phyloP scores from a whole-genome alignment of 2,888 invertebrate species.

The Cataglyphis livida region DNA sequence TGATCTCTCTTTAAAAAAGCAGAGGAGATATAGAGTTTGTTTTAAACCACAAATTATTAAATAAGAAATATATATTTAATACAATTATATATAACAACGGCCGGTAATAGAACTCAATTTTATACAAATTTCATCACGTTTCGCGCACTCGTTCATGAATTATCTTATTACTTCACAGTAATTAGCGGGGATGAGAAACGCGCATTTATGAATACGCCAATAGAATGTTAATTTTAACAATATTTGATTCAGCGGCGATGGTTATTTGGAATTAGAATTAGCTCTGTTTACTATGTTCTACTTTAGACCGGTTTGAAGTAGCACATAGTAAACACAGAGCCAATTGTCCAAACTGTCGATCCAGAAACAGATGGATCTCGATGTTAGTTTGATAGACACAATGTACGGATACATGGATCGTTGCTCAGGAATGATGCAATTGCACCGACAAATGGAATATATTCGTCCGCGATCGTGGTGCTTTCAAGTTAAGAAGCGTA shows the following conservation, averaged over 20 bases:
- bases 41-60: not conserved
- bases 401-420: constrained; percentile 80
- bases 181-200: constrained; percentile 32
- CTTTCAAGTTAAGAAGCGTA: constrained; percentile 18
- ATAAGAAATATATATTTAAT: not conserved
- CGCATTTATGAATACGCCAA: not conserved
- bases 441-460: constrained; percentile 61
- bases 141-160: not conserved
- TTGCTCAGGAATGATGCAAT: constrained; percentile 78
- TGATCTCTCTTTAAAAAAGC: not conserved
- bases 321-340: constrained; percentile 27
- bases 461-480: constrained; percentile 32
- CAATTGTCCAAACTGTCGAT: constrained; percentile 71
- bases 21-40: not conserved
- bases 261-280: too few relatives aligned
- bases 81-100: not conserved
- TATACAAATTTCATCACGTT: not conserved
- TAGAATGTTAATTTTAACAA: not conserved
- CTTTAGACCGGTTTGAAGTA: constrained; percentile 8
- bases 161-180: not conserved
- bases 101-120: not conserved
- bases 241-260: not conserved
- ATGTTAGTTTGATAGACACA: constrained; percentile 72
- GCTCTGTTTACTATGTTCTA: too few relatives aligned
- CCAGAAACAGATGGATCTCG: constrained; percentile 72